These are phyloP conservation scores for Gymnocheta viridis DNA, from an alignment of 2,888 invertebrate species.

Conservation along the genomic window DNA sequence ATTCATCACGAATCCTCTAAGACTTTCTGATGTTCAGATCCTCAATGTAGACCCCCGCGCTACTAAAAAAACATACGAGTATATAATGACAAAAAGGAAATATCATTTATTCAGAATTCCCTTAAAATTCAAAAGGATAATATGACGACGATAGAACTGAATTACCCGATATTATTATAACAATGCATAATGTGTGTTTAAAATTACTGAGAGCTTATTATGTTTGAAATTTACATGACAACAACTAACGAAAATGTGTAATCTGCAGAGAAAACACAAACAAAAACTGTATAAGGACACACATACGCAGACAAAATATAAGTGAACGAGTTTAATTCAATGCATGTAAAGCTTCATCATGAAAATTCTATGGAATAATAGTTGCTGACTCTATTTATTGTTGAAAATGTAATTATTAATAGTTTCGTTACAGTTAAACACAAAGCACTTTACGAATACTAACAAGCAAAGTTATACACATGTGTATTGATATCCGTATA, in stretches of 20 bases:
- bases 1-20: no score
- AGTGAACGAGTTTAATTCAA: neutral
- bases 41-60: no score
- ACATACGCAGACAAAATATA: neutral
- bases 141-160: no score
- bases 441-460: neutral
- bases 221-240: neutral
- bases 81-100: no score
- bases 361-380: constrained; percentile 14
- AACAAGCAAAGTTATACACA: neutral
- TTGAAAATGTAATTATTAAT: neutral
- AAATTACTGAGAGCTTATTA: neutral
- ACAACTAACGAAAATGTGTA: neutral
- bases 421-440: neutral
- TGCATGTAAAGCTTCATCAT: neutral
- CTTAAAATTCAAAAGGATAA: no score
- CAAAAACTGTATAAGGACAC: neutral
- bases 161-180: no score
- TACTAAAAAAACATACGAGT: no score
- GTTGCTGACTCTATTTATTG: constrained; percentile 17
- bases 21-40: no score
- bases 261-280: neutral
- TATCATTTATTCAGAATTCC: no score
- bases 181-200: neutral
- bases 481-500: neutral